These are phyloP conservation scores for Cephalotes varians DNA, from an alignment of 2,888 invertebrate species.

Conservation along the genomic window DNA sequence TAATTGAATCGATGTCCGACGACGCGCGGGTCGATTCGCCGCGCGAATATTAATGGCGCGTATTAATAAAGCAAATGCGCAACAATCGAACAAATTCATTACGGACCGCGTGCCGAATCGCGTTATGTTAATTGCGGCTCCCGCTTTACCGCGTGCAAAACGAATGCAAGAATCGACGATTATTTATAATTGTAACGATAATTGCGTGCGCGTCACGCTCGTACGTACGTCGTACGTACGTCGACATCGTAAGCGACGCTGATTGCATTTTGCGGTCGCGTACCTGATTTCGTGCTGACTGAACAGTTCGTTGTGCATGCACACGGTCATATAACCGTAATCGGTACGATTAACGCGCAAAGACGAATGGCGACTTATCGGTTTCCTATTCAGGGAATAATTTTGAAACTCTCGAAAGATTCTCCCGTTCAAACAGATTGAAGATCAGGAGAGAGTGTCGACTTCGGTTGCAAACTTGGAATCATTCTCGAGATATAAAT, in stretches of 20 bases:
- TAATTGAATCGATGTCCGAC: constrained; percentile 28
- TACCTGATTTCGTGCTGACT: constrained; percentile 46
- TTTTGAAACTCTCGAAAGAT: not conserved
- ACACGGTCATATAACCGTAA: constrained; percentile 29
- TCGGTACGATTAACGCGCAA: constrained; percentile 47
- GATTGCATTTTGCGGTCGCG: constrained; percentile 48
- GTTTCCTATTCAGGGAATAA: constrained; percentile 6
- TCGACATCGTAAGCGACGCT: constrained; percentile 50
- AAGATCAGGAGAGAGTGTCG: not conserved
- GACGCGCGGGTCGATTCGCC: not conserved
- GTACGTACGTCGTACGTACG: constrained; percentile 33
- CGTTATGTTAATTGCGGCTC: constrained; percentile 43
- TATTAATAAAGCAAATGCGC: constrained; percentile 43
- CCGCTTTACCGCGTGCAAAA: constrained; percentile 27
- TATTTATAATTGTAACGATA: constrained; percentile 47
- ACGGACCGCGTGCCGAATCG: constrained; percentile 30
- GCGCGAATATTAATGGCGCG: constrained; percentile 26
- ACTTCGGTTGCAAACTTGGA: not conserved
- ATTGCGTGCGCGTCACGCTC: not conserved
- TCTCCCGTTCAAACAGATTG: not conserved
- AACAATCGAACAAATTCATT: constrained; percentile 43
- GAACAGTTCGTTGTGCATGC: constrained; percentile 39
- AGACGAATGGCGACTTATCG: constrained; percentile 35
- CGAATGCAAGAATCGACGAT: constrained; percentile 37
- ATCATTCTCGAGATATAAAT: not conserved